A percentile compares a stretch with the other conserved stretches of the same genome.
Conservation (phyloP, 2,797 vertebrate species). For the Melopsittacus undulatus region DNA sequence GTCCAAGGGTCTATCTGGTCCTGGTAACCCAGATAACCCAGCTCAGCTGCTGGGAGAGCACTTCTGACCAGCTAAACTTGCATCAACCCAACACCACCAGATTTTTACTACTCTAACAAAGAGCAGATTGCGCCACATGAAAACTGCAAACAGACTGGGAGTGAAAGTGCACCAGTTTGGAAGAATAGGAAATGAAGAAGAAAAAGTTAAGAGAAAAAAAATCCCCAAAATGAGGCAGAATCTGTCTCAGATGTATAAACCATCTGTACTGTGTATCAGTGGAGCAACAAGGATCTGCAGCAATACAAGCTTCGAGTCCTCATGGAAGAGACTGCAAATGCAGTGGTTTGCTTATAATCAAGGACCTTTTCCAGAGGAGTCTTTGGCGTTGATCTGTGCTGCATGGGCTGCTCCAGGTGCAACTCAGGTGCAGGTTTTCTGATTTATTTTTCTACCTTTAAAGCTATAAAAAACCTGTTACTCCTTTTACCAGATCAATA, state of each 20-base stretch:
- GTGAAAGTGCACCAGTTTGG: neutral
- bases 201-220: neutral
- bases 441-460: neutral
- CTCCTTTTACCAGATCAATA: neutral
- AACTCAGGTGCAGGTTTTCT: neutral
- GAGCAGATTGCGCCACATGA: neutral
- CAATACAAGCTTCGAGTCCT: neutral
- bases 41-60: neutral
- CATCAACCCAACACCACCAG: neutral
- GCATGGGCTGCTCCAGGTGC: neutral
- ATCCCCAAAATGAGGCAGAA: neutral
- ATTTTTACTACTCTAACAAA: neutral
- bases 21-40: neutral
- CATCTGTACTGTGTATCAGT: conserved; percentile 12
- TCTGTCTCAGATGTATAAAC: conserved; percentile 19
- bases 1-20: neutral
- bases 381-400: neutral
- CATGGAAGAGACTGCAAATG: neutral
- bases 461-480: neutral
- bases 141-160: conserved; percentile 8
- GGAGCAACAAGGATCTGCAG: neutral
- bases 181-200: conserved; percentile 15
- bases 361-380: neutral
- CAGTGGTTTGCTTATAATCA: neutral
- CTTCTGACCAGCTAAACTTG: neutral